These are phyloP conservation scores for Catagonus wagneri DNA, from an alignment of 2,113 vertebrate species.

Conservation along the genomic window DNA sequence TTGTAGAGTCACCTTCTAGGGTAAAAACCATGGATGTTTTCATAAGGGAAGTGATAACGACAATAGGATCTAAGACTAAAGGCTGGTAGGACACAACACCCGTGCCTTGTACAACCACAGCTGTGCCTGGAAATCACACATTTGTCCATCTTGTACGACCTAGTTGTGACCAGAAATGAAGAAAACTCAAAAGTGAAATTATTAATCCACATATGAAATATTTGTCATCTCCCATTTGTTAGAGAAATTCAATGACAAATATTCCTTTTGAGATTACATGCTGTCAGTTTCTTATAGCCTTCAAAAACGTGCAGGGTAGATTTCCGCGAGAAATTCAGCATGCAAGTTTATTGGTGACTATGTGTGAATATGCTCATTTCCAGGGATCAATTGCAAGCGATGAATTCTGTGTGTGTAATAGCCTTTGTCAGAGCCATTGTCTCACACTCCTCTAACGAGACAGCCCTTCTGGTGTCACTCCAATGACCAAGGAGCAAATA, in stretches of 20 bases:
- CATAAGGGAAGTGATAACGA: background rate
- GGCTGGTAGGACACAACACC: background rate
- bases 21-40: background rate
- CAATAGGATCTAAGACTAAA: too few species aligned
- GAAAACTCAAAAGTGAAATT: background rate
- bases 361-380: conserved; percentile 7
- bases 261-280: background rate
- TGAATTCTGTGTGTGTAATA: background rate
- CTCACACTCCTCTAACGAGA: conserved; percentile 40
- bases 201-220: background rate
- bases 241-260: background rate
- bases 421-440: conserved; percentile 39
- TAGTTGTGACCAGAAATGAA: background rate
- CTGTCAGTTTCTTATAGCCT: background rate
- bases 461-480: conserved; percentile 14
- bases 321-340: background rate
- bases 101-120: rapidly evolving
- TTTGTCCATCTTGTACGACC: background rate
- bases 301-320: background rate
- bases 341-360: background rate
- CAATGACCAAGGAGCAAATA: conserved; percentile 63
- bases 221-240: background rate
- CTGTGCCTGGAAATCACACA: background rate
- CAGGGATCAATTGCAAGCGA: background rate
- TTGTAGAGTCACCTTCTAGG: conserved; percentile 2